Evolutionary conservation across 2,113 vertebrate species (phyloP).

Genomic region (Dermatemys mawii): DNA sequence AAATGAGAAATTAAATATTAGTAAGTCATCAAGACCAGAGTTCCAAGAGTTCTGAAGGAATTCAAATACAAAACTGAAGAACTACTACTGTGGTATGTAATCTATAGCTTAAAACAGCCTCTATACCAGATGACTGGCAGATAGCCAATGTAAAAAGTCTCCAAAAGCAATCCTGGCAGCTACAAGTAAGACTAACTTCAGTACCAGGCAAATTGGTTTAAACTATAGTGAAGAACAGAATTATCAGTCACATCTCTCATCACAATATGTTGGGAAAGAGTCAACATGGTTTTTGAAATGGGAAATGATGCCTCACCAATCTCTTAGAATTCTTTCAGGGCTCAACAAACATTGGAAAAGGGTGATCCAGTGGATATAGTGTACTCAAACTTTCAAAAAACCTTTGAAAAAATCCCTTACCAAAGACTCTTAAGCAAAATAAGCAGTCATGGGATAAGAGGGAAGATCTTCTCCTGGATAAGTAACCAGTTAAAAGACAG

Average conservation of each 20-base stretch:
- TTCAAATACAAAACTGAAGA: not conserved
- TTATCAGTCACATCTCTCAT: not conserved
- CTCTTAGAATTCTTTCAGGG: not conserved
- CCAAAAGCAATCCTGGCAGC: not conserved
- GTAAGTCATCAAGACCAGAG: not conserved
- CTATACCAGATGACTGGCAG: not conserved
- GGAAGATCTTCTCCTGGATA: not conserved
- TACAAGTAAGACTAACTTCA: not conserved
- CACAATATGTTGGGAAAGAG: not conserved
- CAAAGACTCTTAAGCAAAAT: not conserved
- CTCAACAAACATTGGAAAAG: not conserved
- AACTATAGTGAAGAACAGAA: not conserved
- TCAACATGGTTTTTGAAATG: not conserved
- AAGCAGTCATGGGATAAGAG: not conserved
- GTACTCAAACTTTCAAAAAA: not conserved
- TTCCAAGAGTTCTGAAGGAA: not conserved
- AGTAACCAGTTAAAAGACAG: too few species aligned
- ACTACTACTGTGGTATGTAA: not conserved
- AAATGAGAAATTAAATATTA: not conserved
- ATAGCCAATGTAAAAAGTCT: not conserved
- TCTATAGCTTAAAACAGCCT: not conserved
- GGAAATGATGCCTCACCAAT: not conserved
- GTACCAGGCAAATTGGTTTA: not conserved
- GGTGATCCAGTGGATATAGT: not conserved
- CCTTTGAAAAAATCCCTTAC: not conserved